These are phyloP conservation scores for Stratiomys singularior DNA, from an alignment of 2,888 invertebrate genomes.

Conservation along the genomic window DNA sequence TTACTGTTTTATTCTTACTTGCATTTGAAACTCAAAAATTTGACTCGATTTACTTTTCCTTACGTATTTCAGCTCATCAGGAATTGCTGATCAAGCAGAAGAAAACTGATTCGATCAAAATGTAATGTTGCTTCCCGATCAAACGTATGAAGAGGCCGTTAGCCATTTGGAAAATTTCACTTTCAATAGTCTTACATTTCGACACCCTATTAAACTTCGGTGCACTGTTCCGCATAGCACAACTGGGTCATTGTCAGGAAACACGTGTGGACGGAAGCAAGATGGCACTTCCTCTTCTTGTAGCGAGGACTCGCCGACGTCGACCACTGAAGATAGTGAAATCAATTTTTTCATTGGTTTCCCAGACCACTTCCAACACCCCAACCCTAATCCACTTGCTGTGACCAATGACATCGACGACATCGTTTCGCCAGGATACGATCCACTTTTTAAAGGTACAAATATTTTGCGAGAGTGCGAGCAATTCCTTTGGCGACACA, in stretches of 20 bases:
- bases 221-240: background rate
- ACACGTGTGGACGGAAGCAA: background rate
- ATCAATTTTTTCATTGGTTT: conserved; percentile 59
- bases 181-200: background rate
- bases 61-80: background rate
- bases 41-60: too few species aligned
- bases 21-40: too few species aligned
- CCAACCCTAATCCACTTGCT: conserved; percentile 13
- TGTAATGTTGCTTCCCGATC: conserved; percentile 79
- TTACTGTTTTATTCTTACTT: too few species aligned
- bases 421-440: background rate
- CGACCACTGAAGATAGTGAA: background rate
- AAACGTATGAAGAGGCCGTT: conserved; percentile 76
- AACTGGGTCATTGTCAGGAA: background rate
- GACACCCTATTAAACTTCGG: background rate
- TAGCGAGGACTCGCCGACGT: background rate
- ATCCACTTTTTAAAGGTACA: conserved; percentile 52
- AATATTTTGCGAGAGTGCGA: conserved; percentile 69
- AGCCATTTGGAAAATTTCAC: conserved; percentile 44
- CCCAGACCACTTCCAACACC: conserved; percentile 42
- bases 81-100: background rate
- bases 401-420: background rate
- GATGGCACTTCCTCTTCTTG: background rate
- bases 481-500: conserved; percentile 72
- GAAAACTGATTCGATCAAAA: conserved; percentile 53